Evolutionary conservation across 1,140 invertebrate species (phyloP).

Genomic region (Sitodiplosis mosellana): DNA sequence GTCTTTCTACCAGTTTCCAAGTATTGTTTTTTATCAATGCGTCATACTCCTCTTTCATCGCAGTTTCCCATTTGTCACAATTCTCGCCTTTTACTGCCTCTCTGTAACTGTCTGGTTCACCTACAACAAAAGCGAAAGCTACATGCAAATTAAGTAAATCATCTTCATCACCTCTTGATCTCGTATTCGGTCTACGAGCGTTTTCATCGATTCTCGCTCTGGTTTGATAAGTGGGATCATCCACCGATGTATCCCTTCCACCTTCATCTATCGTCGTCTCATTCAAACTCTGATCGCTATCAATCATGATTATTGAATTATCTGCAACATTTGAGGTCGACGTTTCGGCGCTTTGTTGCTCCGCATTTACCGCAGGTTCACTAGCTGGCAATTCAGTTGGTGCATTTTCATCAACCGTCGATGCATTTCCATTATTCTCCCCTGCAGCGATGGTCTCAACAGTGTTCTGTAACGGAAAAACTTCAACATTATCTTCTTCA

Average conservation of each 20-base stretch:
- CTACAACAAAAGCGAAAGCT: too few relatives aligned
- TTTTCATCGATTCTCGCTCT: background rate
- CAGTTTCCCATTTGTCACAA: conserved; percentile 3
- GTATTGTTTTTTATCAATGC: conserved; percentile 5
- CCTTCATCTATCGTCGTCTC: too few relatives aligned
- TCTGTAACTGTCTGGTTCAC: background rate
- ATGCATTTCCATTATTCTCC: background rate
- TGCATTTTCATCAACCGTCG: background rate
- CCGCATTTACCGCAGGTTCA: background rate
- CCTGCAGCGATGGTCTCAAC: background rate
- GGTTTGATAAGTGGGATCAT: background rate
- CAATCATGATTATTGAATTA: background rate
- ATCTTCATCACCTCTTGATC: too few relatives aligned
- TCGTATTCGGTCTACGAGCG: too few relatives aligned
- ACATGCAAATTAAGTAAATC: too few relatives aligned
- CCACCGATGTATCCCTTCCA: too few relatives aligned
- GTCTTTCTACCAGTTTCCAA: conserved; percentile 5
- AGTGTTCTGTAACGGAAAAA: background rate
- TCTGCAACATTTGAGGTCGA: background rate
- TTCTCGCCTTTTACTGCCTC: conserved; percentile 3
- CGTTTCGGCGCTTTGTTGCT: background rate
- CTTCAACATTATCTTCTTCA: background rate
- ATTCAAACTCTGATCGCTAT: background rate
- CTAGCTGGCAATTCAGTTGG: background rate
- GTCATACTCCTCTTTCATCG: conserved; percentile 7